Evolutionary conservation across 1,140 invertebrate genomes (phyloP).

Genomic region (Philaenus spumarius): DNA sequence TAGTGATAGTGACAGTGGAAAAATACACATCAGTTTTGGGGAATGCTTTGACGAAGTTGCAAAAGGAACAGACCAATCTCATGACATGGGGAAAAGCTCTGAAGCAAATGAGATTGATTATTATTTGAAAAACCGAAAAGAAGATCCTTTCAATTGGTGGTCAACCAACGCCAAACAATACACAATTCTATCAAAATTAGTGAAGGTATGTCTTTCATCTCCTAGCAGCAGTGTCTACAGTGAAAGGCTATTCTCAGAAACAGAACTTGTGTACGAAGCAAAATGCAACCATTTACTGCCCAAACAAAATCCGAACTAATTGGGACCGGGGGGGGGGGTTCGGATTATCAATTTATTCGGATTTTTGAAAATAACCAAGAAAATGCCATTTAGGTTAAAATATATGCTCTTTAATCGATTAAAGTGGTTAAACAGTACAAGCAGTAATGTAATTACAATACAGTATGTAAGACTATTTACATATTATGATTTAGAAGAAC

Average conservation of each 20-base stretch:
- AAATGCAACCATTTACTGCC: not conserved
- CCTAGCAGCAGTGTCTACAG: constrained; percentile 1
- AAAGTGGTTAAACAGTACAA: too few species aligned
- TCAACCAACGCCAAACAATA: not conserved
- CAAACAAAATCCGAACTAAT: too few species aligned
- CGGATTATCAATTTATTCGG: too few species aligned
- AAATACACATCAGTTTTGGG: not conserved
- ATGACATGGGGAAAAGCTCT: not conserved
- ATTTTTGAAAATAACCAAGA: too few species aligned
- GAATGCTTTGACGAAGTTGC: not conserved
- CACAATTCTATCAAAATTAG: not conserved
- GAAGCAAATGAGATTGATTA: not conserved
- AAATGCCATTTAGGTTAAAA: too few species aligned
- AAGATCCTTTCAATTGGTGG: constrained; percentile 3
- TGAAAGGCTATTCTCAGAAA: constrained; percentile 2
- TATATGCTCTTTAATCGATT: too few species aligned
- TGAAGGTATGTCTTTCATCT: not conserved
- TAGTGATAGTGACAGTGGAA: not conserved
- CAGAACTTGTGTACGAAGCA: not conserved
- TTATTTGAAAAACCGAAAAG: not conserved
- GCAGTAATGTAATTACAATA: too few species aligned
- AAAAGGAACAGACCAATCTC: not conserved
- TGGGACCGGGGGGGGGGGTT: too few species aligned
- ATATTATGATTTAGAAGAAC: too few species aligned
- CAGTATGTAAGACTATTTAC: too few species aligned